phyloP scores from a whole-genome alignment of 1,140 invertebrate species.

The Drosophila malerkotliana region DNA sequence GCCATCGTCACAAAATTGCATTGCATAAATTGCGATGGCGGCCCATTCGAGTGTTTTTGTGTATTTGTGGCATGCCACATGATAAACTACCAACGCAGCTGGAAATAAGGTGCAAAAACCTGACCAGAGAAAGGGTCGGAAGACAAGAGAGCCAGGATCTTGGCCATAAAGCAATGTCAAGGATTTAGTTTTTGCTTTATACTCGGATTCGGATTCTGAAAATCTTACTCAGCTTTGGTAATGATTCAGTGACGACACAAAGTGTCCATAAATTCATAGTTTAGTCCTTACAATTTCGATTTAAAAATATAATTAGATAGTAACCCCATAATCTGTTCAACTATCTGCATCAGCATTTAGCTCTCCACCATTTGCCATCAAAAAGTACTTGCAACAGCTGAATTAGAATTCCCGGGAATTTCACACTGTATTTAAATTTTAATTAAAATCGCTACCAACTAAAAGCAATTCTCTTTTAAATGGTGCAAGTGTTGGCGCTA shows the following conservation, averaged over 20 bases:
- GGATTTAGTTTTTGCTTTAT: constrained; percentile 34
- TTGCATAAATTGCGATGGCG: constrained; percentile 55
- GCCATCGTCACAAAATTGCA: constrained; percentile 55
- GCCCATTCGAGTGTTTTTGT: constrained; percentile 18
- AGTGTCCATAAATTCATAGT: not conserved
- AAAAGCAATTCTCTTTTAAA: constrained; percentile 31
- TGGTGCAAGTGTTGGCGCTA: constrained; percentile 45
- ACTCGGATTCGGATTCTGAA: constrained; percentile 21
- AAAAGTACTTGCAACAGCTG: not conserved
- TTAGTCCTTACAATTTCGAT: not conserved
- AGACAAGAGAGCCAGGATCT: constrained; percentile 6
- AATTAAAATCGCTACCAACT: constrained; percentile 50
- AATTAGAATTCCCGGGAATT: constrained; percentile 14
- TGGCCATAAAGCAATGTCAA: constrained; percentile 63
- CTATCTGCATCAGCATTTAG: constrained; percentile 13
- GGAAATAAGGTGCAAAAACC: constrained; percentile 47
- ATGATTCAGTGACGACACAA: not conserved
- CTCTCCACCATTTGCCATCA: constrained; percentile 1
- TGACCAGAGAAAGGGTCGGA: constrained; percentile 6
- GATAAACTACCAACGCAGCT: constrained; percentile 57
- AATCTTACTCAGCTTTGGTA: not conserved
- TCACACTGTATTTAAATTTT: constrained; percentile 45
- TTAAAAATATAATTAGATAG: not conserved
- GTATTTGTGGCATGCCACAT: constrained; percentile 47
- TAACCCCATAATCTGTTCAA: not conserved